Evolutionary conservation across 2,113 vertebrate genomes (phyloP), one percentile per base, ranked within the genome.

Genomic region (Stomatorhinus ivindoensis): DNA sequence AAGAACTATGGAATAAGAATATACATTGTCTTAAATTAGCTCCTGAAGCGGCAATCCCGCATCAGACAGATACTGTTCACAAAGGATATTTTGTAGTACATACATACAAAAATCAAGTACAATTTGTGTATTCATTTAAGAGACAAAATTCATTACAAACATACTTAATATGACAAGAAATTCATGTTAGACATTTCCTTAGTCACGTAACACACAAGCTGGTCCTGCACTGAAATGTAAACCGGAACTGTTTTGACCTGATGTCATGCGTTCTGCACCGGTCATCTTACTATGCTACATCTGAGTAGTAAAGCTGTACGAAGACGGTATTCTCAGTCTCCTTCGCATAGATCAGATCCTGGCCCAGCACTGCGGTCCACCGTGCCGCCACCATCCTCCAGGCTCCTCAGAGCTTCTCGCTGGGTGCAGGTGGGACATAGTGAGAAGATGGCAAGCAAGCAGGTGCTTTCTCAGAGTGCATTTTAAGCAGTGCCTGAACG

Each of bases 361-460:
- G 88, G 88, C 61, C 8, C 82, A 47, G 80, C 61, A 69, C 88
- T 86, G 92, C 19, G 90, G 69, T 47, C 21, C 87, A 89, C 90
- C 39, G 27, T 47, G 55, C 11, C 51, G 84, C 44, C 88, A 9
- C 39, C 76, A 3, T 46, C 27, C 46, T 44, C 42, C 58, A 51
- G 83, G 47, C 15, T 11, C 53, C 47, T 95, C 93, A 96, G 88
- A 96, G 91, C 92, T 95, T 96, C 92, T 96, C 95, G 93, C 96
- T 96, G 91, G 87, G 88, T 8, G 53, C n/a, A 91, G 42, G 87
- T 50, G 88, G 82, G n/a, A 87, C 44, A 92, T 11, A 61, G 46
- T 5, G 5, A 19, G 17, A 76, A 27, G 82, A 27, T 47, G 31
- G 11, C 7, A 82, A 53, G 19, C 9, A 88, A 58, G 15, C 10